These are phyloP conservation scores for Paedocypris sp. DNA, from an alignment of 2,113 vertebrate species.

Conservation along the genomic window DNA sequence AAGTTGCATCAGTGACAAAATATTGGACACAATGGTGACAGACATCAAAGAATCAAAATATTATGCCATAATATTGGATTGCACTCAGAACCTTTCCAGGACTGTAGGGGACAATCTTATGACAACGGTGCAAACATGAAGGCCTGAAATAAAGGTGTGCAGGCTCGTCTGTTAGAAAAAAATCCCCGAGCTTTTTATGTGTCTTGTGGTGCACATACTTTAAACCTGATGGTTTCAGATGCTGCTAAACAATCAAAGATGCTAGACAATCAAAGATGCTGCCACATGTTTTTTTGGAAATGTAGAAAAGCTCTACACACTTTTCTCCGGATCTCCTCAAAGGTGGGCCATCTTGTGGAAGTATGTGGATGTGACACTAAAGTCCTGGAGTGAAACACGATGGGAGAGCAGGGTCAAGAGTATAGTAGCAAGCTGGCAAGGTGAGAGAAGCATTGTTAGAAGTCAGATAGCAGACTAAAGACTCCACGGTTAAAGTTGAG, in stretches of 20 bases:
- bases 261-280: neutral
- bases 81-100: conserved; percentile 22
- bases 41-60: neutral
- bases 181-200: conserved; percentile 9
- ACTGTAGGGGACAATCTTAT: conserved; percentile 30
- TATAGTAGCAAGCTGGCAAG: neutral
- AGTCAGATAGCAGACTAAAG: conserved; percentile 1
- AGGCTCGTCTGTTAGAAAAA: neutral
- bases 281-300: neutral
- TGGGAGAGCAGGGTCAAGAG: neutral
- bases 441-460: conserved; percentile 22
- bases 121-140: conserved; percentile 27
- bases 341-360: neutral
- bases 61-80: conserved; percentile 25
- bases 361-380: neutral
- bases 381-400: neutral
- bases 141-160: conserved; percentile 17
- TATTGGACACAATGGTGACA: neutral
- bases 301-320: neutral
- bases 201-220: conserved; percentile 15
- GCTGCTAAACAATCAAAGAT: neutral
- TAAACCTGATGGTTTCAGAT: conserved; percentile 7
- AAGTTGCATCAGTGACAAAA: neutral
- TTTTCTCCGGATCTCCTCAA: neutral
- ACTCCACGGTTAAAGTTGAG: neutral